phyloP scores from a whole-genome alignment of 2,888 invertebrate species.

The Limnephilus lunatus region DNA sequence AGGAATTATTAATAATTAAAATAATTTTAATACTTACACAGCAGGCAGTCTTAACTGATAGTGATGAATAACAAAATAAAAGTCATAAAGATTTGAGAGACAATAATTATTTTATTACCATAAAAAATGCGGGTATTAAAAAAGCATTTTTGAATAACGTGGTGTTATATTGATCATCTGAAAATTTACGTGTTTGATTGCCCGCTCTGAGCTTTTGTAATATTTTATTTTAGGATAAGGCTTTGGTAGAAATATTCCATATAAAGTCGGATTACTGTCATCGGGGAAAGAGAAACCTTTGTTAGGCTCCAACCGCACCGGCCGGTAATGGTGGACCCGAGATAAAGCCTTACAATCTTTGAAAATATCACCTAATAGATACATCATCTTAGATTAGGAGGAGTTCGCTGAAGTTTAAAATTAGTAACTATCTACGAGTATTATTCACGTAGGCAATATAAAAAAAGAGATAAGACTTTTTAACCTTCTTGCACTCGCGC shows the following conservation, averaged over 20 bases:
- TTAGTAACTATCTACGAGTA: not conserved
- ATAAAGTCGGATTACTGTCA: conserved; percentile 65
- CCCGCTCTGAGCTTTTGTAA: conserved; percentile 42
- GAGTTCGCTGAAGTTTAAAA: not conserved
- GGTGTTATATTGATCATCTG: not conserved
- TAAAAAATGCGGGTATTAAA: not conserved
- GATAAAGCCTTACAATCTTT: conserved; percentile 8
- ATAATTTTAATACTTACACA: too few species aligned
- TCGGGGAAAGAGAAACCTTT: conserved; percentile 58
- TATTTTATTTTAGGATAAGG: conserved; percentile 52
- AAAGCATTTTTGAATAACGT: not conserved
- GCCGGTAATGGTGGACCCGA: not conserved
- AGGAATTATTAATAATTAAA: too few species aligned
- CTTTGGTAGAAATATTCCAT: conserved; percentile 58
- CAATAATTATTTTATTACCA: not conserved
- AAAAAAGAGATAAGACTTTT: not conserved
- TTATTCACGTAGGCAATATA: not conserved
- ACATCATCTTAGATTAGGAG: conserved; percentile 35
- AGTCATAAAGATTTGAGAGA: not conserved
- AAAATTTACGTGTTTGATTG: conserved; percentile 42
- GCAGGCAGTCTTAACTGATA: not conserved
- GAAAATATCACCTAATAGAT: conserved; percentile 51
- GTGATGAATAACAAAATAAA: not conserved
- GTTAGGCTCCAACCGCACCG: conserved; percentile 51
- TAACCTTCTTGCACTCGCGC: not conserved